These are phyloP conservation scores for Vanessa cardui DNA, from an alignment of 2,888 invertebrate species.

Conservation along the genomic window DNA sequence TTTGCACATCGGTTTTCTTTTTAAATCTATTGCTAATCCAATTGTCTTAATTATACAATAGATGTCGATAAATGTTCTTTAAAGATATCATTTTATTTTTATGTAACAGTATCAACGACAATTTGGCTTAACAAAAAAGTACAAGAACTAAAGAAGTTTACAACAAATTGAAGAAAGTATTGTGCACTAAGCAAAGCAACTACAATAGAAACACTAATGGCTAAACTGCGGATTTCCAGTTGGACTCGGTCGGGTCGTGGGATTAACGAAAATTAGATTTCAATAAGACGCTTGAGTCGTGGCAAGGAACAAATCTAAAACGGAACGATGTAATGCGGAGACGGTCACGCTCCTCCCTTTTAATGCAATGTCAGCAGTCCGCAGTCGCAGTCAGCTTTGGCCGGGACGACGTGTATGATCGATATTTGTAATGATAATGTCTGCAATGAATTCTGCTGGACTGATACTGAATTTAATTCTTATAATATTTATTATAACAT, in stretches of 20 bases:
- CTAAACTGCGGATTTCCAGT: slow-evolving; percentile 53
- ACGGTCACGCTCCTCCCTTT: slow-evolving; percentile 70
- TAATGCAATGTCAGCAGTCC: slow-evolving; percentile 46
- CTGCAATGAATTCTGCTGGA: not conserved
- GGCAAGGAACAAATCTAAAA: slow-evolving; percentile 69
- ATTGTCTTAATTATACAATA: not conserved
- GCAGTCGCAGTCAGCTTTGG: slow-evolving; percentile 22
- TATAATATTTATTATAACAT: not conserved
- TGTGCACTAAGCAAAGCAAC: slow-evolving; percentile 54
- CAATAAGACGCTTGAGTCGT: slow-evolving; percentile 78
- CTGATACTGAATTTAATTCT: not conserved
- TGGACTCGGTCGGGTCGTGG: slow-evolving; percentile 59
- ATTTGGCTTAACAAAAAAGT: not conserved
- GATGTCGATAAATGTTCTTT: too few relatives aligned
- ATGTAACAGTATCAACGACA: not conserved
- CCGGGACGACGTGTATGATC: slow-evolving; percentile 15
- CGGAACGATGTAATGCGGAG: slow-evolving; percentile 68
- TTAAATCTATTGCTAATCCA: not conserved
- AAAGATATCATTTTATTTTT: too few relatives aligned
- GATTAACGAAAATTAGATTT: slow-evolving; percentile 82
- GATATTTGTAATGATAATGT: slow-evolving; percentile 5
- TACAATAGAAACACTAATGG: slow-evolving; percentile 66
- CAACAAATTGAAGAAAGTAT: slow-evolving; percentile 11
- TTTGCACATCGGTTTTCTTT: not conserved
- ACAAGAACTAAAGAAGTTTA: not conserved